Evolutionary conservation across 1,140 invertebrate genomes (phyloP).

Genomic region (Planococcus citri): DNA sequence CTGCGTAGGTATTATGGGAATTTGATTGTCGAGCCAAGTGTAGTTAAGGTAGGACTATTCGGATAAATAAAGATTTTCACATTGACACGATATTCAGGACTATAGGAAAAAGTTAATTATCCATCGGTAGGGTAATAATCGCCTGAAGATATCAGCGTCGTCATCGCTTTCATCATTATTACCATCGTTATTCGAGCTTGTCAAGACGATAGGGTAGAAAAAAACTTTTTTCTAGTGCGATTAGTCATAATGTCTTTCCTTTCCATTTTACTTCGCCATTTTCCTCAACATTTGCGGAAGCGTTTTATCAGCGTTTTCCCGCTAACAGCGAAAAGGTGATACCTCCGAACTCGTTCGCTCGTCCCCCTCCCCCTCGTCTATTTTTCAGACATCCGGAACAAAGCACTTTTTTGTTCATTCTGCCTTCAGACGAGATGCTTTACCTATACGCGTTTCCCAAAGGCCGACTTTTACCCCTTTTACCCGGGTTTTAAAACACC

Average conservation of each 20-base stretch:
- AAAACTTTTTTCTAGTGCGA: conserved; percentile 12
- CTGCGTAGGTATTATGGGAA: no score
- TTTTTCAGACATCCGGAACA: conserved; percentile 6
- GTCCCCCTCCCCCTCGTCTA: no score
- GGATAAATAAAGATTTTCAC: no score
- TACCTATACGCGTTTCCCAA: neutral
- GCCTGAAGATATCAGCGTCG: neutral
- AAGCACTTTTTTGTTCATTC: neutral
- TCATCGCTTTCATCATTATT: neutral
- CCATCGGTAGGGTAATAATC: no score
- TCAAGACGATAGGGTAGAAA: neutral
- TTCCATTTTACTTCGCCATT: conserved; percentile 4
- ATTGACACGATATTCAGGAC: no score
- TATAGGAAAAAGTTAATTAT: no score
- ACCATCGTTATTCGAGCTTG: neutral
- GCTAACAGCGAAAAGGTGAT: conserved; percentile 1
- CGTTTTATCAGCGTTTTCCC: conserved; percentile 9
- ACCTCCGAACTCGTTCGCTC: neutral
- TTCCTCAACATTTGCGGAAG: conserved; percentile 1
- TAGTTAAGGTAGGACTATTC: no score
- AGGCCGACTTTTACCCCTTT: conserved; percentile 1
- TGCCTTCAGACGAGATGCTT: neutral
- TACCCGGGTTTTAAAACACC: neutral
- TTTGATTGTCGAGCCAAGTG: no score
- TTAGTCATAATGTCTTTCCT: conserved; percentile 18